A percentile compares a stretch with the other conserved stretches of the same genome.
These are phyloP conservation scores for Manduca sexta DNA, from an alignment of 1,140 invertebrate genomes.

Conservation along the genomic window DNA sequence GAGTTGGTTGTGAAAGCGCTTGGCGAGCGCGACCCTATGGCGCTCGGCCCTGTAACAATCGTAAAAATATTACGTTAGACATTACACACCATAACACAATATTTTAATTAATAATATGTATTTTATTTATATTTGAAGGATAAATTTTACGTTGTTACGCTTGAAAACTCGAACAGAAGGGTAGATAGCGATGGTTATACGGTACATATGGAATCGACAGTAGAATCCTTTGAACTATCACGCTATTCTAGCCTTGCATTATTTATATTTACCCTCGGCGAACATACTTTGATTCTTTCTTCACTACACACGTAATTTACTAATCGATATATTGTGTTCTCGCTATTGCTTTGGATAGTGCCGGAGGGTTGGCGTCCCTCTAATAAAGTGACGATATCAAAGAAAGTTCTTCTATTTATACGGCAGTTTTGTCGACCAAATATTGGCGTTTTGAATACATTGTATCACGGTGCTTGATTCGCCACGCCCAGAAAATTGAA, in stretches of 20 bases:
- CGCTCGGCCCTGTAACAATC: constrained; percentile 69
- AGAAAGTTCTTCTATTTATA: constrained; percentile 65
- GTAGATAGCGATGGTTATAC: constrained; percentile 40
- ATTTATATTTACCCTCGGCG: constrained; percentile 71
- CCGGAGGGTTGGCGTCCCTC: too few relatives aligned
- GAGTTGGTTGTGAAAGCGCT: constrained; percentile 61
- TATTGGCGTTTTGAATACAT: constrained; percentile 70
- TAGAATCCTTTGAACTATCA: constrained; percentile 68
- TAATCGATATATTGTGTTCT: constrained; percentile 47
- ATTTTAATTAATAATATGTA: not conserved
- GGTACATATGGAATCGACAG: constrained; percentile 41
- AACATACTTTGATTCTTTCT: constrained; percentile 69
- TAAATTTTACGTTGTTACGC: not conserved
- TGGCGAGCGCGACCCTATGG: constrained; percentile 67
- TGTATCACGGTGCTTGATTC: constrained; percentile 69
- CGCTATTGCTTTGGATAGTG: not conserved
- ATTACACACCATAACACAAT: not conserved
- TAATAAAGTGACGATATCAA: constrained; percentile 33
- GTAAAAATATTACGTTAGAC: constrained; percentile 19
- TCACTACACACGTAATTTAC: constrained; percentile 50
- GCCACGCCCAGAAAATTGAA: constrained; percentile 72
- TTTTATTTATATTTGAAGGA: not conserved
- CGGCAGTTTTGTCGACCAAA: constrained; percentile 57
- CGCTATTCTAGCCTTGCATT: constrained; percentile 66
- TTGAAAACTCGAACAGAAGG: constrained; percentile 9